Base-by-base conservation (phyloP, 2,888 invertebrate species). In the Drosophila neoperkinsi region DNA sequence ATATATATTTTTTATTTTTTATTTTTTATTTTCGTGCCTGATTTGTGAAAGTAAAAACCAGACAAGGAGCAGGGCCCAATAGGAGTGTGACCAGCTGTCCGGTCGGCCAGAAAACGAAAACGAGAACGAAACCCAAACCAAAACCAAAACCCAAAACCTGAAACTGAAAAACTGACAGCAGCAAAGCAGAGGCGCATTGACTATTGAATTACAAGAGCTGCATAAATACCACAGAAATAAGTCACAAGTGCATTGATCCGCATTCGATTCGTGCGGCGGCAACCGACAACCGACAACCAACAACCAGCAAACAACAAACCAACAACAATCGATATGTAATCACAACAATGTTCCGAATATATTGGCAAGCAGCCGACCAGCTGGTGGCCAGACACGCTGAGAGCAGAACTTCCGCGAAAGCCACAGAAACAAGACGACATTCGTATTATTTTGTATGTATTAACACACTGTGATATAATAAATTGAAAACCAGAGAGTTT, bases 241-340 rank as follows among this genome's bases (percentile, higher is more conserved):
- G 64, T 62, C 59, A 61, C 57, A 74, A 87, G 86, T 91, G 77
- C 91, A 88, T 78, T 88, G 91, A 88, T 88, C 86, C 72, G 78
- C 59, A 64, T 78, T 85, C 90, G 88, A 79, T 74, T 60, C 59
- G 31, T 31, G 49, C 31, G 30, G 53, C 58, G 59, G 46, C 59
- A 70, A 50, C 49, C 49, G n/a, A 51, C 46, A 41, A 49, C 31
- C 18, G 11, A 33, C 11, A 58, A 58, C 6, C 49, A 49, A 55
- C 34, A 28, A 25, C n/a, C 38, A 62, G 46, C 34, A 52, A 57
- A 11, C n/a, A 59, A n/a, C 31, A 60, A 55, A 58, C 9, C 46
- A 61, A 28, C 43, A 62, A 55, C 36, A 53, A 60, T n/a, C 61
- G 38, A 46, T 50, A 56, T 53, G 68, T 25, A 67, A 68, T 67